Evolutionary conservation across 2,113 vertebrate species (phyloP).

Genomic region (Prionailurus viverrinus): DNA sequence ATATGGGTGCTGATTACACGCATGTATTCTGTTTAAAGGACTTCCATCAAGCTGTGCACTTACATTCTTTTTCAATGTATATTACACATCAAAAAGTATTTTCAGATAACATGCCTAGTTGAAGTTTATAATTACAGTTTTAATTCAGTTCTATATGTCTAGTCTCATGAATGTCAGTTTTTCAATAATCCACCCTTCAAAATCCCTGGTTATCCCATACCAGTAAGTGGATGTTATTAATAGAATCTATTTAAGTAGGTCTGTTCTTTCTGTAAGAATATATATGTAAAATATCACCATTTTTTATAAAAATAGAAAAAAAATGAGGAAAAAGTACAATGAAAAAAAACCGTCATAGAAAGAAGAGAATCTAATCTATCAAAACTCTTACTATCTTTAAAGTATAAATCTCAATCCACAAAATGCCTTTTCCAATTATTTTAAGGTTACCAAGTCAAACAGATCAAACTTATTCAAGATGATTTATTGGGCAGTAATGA

Average conservation of each 20-base stretch:
- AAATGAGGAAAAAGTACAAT: neutral
- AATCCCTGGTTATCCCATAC: neutral
- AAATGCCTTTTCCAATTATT: conserved; percentile 14
- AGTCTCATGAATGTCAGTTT: neutral
- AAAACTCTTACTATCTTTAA: neutral
- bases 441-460: conserved; percentile 7
- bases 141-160: neutral
- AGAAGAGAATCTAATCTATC: neutral
- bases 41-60: neutral
- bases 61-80: neutral
- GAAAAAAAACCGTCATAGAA: conserved; percentile 27
- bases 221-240: neutral
- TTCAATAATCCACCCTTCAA: neutral
- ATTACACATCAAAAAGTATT: conserved; percentile 1
- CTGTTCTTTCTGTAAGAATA: neutral
- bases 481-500: neutral
- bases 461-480: neutral
- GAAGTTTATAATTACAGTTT: neutral
- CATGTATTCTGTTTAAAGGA: neutral
- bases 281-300: neutral
- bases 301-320: conserved; percentile 37
- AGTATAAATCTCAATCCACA: neutral
- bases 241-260: neutral
- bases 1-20: neutral
- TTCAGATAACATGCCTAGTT: neutral